Base-by-base conservation (phyloP, 2,113 vertebrate genomes). In the Oncorhynchus nerka region DNA sequence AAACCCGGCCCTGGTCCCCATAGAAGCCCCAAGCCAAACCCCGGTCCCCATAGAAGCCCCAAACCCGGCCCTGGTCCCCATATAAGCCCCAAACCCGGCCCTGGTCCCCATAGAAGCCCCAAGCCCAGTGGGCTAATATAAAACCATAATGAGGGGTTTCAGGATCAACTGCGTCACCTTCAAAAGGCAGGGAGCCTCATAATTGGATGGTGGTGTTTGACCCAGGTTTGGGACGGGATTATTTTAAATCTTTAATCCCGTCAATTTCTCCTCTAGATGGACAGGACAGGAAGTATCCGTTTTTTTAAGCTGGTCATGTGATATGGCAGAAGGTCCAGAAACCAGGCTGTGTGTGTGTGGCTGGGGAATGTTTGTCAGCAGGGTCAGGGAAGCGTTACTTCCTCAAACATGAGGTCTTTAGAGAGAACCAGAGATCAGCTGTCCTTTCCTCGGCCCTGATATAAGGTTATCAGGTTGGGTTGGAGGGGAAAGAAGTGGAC, bases 111-210 rank as follows among this genome's bases (percentile, higher is more conserved):
- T 51, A 16, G 49, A 16, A 51, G 49, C 12, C n/a, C 12, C 20
- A 61, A 62, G n/a, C 59, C 81, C 84, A 67, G 26, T 88, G 84
- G 84, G 87, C 84, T 88, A 85, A 83, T 86, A 84, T 92, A 93
- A 95, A 91, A 83, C 93, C 82, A 92, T 95, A 95, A 96, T 95
- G 89, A 91, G 80, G 84, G 94, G 93, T 94, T 95, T 94, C 91
- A 86, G 83, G 87, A 93, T 94, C 93, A 88, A 69, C 77, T 65
- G 84, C 1, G 82, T 81, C 86, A 79, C 73, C 78, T 72, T 82
- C 75, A 45, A 74, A 70, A 85, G 78, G 72, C 20, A 76, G 76
- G 74, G 51, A 81, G 79, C 78, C 76, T 84, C 79, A 81, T 89
- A 80, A 80, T 87, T 88, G 87, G 81, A 88, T 76, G 70, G 81